Conservation (phyloP, 37 sponge, comb jelly and placozoan species). For the Amphimedon queenslandica region DNA sequence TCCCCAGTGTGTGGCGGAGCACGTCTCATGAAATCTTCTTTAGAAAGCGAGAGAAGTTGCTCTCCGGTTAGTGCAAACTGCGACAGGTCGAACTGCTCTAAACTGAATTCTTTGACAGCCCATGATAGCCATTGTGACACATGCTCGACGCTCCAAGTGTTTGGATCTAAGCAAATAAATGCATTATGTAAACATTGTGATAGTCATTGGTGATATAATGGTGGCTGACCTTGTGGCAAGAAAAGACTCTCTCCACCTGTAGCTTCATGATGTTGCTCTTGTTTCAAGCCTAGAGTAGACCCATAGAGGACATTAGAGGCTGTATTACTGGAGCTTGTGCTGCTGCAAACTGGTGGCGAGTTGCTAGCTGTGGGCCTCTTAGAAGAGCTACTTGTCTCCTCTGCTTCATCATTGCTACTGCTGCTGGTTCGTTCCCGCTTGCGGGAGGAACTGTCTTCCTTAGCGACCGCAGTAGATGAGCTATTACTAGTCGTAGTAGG, state of each 20-base stretch:
- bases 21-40: slow-evolving; percentile 58
- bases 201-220: too few relatives aligned
- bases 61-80: slow-evolving; percentile 49
- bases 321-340: neutral
- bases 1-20: slow-evolving; percentile 67
- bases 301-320: neutral
- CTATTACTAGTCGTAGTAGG: too few relatives aligned
- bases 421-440: slow-evolving; percentile 6
- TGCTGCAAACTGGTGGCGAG: neutral
- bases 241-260: neutral
- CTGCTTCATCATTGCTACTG: neutral
- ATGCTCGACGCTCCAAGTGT: slow-evolving; percentile 49
- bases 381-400: neutral
- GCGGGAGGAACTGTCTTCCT: slow-evolving; percentile 9
- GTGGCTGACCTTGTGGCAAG: neutral
- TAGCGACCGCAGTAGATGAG: neutral
- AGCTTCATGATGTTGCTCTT: too few relatives aligned
- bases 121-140: slow-evolving; percentile 75
- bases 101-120: slow-evolving; percentile 51
- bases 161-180: slow-evolving; percentile 64
- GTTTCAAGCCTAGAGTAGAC: neutral
- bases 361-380: neutral
- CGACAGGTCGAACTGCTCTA: slow-evolving; percentile 35
- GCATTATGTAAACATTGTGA: neutral
- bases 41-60: slow-evolving; percentile 44